Base-by-base conservation (phyloP, 35 echinoderm and acorn worm species). In the Apostichopus californicus region DNA sequence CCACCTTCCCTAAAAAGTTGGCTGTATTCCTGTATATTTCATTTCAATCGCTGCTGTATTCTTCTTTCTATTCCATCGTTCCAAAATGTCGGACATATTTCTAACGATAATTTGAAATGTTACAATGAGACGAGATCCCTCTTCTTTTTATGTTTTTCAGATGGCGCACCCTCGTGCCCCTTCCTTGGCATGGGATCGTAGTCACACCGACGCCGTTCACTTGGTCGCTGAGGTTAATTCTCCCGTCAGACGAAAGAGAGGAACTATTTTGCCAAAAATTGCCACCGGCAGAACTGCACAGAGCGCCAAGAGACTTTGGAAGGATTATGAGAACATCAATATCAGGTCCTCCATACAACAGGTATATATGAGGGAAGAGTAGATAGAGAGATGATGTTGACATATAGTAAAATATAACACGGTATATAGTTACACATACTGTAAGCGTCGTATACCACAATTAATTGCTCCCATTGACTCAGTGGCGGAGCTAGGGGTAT, bases 241-340 rank as follows among this genome's bases (percentile, higher is more conserved):
- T 25, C 85, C 57, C 2, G 18, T 15, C 12, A 63, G 24, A 5
- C 58, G 58, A 57, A 61, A 61, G 2, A 87, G 57, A 57, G 85
- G 85, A 12, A 87, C 85, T 0, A 57, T 24, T 61, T 46, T 87
- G 9, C 85, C 85, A n/a, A 87, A 87, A 46, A 87, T 87, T 63
- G 57, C 85, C 22, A 87, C 85, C 6, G 85, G 85, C 9, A 61
- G 85, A 61, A 87, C 18, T 25, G 85, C 85, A 9, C 54, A 87
- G 22, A 87, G 85, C 21, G 85, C 85, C 5, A 87, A 87, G 52
- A 59, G 85, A 87, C 58, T 87, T 59, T 87, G 85, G 85, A 20
- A 87, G 20, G 85, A 87, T 15, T 70, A 87, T 63, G 85, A 87
- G 64, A 87, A 87, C 26, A 87, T 87, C 52, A 22, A 87, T 6